A percentile compares a stretch with the other conserved stretches of the same genome.
Evolutionary conservation across 2,888 invertebrate genomes (phyloP).

Genomic region (Mesoligia furuncula): DNA sequence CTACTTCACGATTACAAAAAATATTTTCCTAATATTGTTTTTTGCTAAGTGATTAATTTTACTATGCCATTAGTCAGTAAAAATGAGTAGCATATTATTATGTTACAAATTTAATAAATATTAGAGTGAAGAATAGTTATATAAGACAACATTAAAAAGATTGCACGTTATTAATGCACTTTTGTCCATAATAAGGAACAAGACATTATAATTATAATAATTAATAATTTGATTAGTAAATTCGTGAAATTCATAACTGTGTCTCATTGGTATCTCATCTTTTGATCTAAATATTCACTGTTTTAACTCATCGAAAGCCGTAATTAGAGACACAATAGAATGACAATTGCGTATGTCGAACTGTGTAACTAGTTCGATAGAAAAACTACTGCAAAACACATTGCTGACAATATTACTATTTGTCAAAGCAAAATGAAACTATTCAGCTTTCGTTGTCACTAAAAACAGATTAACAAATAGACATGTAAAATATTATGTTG

Average conservation of each 20-base stretch:
- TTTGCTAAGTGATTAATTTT: slow-evolving; percentile 35
- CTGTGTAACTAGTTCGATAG: too few species aligned
- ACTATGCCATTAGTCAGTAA: slow-evolving; percentile 38
- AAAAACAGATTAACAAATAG: slow-evolving; percentile 1
- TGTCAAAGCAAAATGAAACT: not conserved
- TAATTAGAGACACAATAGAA: too few species aligned
- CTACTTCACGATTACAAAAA: slow-evolving; percentile 6
- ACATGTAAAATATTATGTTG: not conserved
- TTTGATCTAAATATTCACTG: not conserved
- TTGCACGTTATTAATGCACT: slow-evolving; percentile 66
- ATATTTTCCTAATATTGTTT: slow-evolving; percentile 37
- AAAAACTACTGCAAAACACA: not conserved
- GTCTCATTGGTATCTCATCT: not conserved
- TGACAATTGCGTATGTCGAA: too few species aligned
- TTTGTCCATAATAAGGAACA: slow-evolving; percentile 56
- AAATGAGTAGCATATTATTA: slow-evolving; percentile 35
- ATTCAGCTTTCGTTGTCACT: slow-evolving; percentile 29
- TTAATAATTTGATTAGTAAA: slow-evolving; percentile 27
- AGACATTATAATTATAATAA: slow-evolving; percentile 4
- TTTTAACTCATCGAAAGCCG: too few species aligned
- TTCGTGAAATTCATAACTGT: slow-evolving; percentile 28
- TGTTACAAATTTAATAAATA: slow-evolving; percentile 18
- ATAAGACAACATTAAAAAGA: slow-evolving; percentile 48
- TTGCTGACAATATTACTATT: slow-evolving; percentile 5
- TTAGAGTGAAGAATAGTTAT: slow-evolving; percentile 24